Evolutionary conservation across 92 coral and sea anemone species (phyloP), one percentile per base, ranked within the genome.

Genomic region (Hydrozoanthus gracilis): DNA sequence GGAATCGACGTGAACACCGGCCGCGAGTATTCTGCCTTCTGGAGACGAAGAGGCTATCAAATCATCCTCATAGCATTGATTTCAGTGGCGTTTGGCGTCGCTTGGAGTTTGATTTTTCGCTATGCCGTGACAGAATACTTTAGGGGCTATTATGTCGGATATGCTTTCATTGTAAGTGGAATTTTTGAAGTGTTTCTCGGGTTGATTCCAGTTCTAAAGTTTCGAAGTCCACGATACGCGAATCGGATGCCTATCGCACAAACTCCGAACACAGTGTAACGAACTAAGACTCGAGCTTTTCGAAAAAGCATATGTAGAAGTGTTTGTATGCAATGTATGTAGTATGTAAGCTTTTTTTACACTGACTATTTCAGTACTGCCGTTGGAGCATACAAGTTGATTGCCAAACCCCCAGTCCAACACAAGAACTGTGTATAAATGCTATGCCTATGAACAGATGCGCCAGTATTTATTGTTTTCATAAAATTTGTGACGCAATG

Each of bases 1-100:
- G 98, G 96, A 71, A 68, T 87, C 52, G 98, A 96, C 75, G 95
- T 89, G 48, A 94, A 96, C 72, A 96, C 98, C n/a, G 96, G 95
- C 8, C 87, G 95, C 12, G 98, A 94, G 66, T 94, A 92, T 78
- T 92, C 95, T 9, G 93, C 95, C 17, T 94, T 87, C 80, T 96
- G 95, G 92, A 92, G 96, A 6, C 94, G 96, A 7, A 93, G 98
- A 39, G 98, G 98, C 2, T 88, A 87, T 67, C 95, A 94, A 87
- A 55, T 89, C 10, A 80, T 94, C 10, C 76, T 89, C 17, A 76
- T 88, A 16, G 98, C 96, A 44, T 12, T 91, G 47, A 79, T 90
- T 7, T 50, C 92, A 54, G n/a, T 96, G 13, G 35, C 94, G 4
- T 62, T 91, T 51, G 98, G 96, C 3, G 87, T 89, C 4, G 77